Evolutionary conservation across 2,113 vertebrate species (phyloP), one percentile per base, ranked within the genome.

Genomic region (Petrocephalus zakoni): DNA sequence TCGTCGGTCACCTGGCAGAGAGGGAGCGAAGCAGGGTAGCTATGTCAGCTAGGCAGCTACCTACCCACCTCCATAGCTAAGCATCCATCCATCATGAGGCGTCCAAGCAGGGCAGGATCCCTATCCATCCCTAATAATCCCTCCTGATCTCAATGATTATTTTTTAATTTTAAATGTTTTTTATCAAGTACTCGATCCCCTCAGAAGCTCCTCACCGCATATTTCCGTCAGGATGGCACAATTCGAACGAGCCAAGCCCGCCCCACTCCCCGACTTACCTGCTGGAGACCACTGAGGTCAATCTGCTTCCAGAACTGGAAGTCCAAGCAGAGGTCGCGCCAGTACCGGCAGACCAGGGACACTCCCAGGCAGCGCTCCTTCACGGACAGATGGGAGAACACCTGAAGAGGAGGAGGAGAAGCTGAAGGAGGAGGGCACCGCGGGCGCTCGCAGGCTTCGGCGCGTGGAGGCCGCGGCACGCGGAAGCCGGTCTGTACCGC

Each of bases 221-320:
- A 64, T 25, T 25, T 64, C 22, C 8, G 8, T 22, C 61, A 13
- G 61, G n/a, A 68, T n/a, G 61, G 61, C 4, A n/a, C 3, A 4
- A 68, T 29, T 5, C 13, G 61, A 4, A 29, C 9, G 13, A n/a
- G 1, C n/a, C 4, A 29, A 11, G 61, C 2, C 61, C 19, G 10
- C 25, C 61, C 61, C n/a, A n/a, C n/a, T 37, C 11, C 42, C 52
- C 13, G 15, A 91, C 94, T 93, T 96, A 99, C 98, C 96, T 99
- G 97, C 90, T 99, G 97, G 90, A 98, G 97, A 95, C 97, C 97
- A 93, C 98, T 99, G 93, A 99, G 97, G 93, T 99, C 98, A 81
- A 99, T 94, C 92, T 98, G 98, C 93, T 99, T 99, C 98, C 98
- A 99, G 94, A 99, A 99, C 93, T 99, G 98, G 94, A 99, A 99